A percentile compares a stretch with the other conserved stretches of the same genome.
phyloP scores from a whole-genome alignment of 2,888 invertebrate species.

The Drosophila planitibia region DNA sequence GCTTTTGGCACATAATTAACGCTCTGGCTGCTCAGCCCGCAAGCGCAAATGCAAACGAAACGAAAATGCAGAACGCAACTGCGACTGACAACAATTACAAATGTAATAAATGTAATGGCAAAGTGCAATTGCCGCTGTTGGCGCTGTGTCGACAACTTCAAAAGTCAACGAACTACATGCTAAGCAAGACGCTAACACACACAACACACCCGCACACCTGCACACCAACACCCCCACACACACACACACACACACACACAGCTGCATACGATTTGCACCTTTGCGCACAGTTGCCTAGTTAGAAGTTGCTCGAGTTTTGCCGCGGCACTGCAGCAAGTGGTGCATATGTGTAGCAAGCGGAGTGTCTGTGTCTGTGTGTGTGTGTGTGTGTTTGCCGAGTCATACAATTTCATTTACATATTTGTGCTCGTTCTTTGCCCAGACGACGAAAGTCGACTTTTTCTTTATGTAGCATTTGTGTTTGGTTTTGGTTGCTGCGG shows the following conservation, averaged over 20 bases:
- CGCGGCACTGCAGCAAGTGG: constrained; percentile 50
- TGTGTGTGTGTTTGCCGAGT: constrained; percentile 54
- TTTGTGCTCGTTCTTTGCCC: constrained; percentile 70
- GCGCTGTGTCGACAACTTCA: constrained; percentile 65
- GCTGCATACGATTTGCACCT: constrained; percentile 66
- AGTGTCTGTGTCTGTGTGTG: constrained; percentile 29
- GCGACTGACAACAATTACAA: constrained; percentile 80
- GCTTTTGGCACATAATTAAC: constrained; percentile 74
- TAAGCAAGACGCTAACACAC: constrained; percentile 50
- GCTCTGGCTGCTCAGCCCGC: constrained; percentile 50
- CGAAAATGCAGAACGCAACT: constrained; percentile 36
- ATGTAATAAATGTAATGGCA: constrained; percentile 80
- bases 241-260: constrained; percentile 30
- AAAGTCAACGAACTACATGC: constrained; percentile 80
- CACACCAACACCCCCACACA: constrained; percentile 25
- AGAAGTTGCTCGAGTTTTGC: constrained; percentile 64
- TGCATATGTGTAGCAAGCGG: constrained; percentile 39
- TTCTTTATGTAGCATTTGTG: constrained; percentile 79
- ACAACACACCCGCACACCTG: constrained; percentile 36
- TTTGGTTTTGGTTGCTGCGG: constrained; percentile 77
- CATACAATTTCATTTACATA: constrained; percentile 79
- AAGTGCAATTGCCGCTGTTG: constrained; percentile 64
- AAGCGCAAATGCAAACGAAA: background rate
- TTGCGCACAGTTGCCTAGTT: constrained; percentile 54
- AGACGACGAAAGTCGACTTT: constrained; percentile 74